Evolutionary conservation across 2,797 vertebrate genomes (phyloP), one percentile per base, ranked within the genome.

Genomic region (Hippopotamyrus pictus): DNA sequence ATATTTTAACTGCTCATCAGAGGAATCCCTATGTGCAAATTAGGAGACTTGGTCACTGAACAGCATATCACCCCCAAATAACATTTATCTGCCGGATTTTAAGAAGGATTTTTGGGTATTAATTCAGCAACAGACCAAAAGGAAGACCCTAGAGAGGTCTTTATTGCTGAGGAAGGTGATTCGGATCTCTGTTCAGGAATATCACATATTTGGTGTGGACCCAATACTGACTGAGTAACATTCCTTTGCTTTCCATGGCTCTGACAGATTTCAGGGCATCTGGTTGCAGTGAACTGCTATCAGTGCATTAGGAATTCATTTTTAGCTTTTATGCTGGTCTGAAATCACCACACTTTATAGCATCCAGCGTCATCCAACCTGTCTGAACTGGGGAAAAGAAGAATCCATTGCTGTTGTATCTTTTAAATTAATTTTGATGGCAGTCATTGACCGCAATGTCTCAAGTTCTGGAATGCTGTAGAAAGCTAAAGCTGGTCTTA

Each of bases 401-500:
- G 82, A 29, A 85, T 48, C 82, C 48, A 51, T 85, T 51, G 82
- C 44, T 48, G 82, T 9, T 51, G 44, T n/a, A 82, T 82, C 2
- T 82, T 82, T 82, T 46, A 46, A 82, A 41, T 46, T 82, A n/a
- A 82, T 46, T 73, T 73, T 82, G 76, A 82, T 44, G 76, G 76
- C 76, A 82, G 76, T 9, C 76, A 37, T 73, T n/a, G 41, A 82
- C 41, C 19, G 3, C 76, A n/a, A n/a, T 46, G 41, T 3, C 41
- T 82, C 6, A 44, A 44, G 41, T 46, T 46, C 76, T 82, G 76
- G 41, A 82, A 19, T 1, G 19, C 12, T 19, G 76, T 8, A 46
- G 41, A 46, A 73, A 69, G 65, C 29, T 69, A 33, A 33, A 73
- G 65, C 12, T 2, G 65, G 65, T 37, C 33, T 17, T 37, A 17